Base-by-base conservation (phyloP, 2,113 vertebrate species). In the Saguinus midas region DNA sequence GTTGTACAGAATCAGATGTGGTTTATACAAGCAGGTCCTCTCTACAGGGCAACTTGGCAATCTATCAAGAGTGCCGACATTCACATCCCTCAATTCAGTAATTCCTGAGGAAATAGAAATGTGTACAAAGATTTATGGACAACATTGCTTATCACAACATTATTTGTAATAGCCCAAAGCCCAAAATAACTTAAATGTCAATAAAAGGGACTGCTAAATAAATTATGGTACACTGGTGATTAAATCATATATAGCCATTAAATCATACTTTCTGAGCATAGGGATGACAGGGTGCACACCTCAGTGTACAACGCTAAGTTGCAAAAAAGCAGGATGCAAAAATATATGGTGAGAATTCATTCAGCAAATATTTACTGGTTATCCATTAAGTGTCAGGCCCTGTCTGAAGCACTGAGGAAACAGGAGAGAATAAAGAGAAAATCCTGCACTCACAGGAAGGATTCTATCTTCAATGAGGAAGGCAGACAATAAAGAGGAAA, bases 161-260 rank as follows among this genome's bases (percentile, higher is more conserved):
- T 95, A 97, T 94, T 95, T 96, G 87, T 92, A 87, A 94, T 13
- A 93, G 95, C 89, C 83, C 83, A n/a, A 88, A 96, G 94, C 86
- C 91, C 18, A 17, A 95, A 96, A 94, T 94, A 97, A 96, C 91
- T 83, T 82, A 50, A 50, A 91, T 40, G 29, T 70, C 79, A 91
- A 91, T 96, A 79, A 91, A 91, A 90, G 52, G 81, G 48, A 88
- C 87, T 40, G 45, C 82, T 90, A 70, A 89, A 93, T 95, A 95
- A 96, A 95, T 83, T 75, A 93, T 10, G 9, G 96, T 20, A n/a
- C 20, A 8, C 21, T 16, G 73, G 61, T 72, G 93, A 96, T 72
- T 94, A 88, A 94, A 95, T 88, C 92, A 92, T 8, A 43, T 17
- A 29, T 1, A 48, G 84, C 29, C 84, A 92, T 87, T 95, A 95